These are phyloP conservation scores for Andrena bicolor DNA, from an alignment of 2,888 invertebrate genomes.

Conservation along the genomic window DNA sequence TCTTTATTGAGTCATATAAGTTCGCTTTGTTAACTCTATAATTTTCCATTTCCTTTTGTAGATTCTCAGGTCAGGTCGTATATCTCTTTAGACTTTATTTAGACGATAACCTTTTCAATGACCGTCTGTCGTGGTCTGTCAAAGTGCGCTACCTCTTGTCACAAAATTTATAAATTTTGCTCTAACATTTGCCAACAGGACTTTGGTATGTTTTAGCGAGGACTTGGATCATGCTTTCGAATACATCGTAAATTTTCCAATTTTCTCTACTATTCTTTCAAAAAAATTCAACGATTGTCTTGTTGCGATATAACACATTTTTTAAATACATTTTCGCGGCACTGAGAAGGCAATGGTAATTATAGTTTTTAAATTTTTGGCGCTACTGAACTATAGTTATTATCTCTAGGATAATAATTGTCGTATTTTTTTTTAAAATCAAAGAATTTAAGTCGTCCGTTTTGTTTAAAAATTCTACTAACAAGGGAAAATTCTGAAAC, in stretches of 20 bases:
- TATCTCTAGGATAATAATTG: neutral
- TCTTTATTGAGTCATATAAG: slow-evolving; percentile 58
- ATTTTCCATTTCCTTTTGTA: slow-evolving; percentile 59
- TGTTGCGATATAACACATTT: neutral
- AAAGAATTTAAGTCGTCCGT: no score
- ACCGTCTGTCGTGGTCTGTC: slow-evolving; percentile 22
- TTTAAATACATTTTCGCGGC: neutral
- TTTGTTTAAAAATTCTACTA: no score
- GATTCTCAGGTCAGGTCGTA: slow-evolving; percentile 33
- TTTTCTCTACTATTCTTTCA: neutral
- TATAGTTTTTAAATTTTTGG: slow-evolving; percentile 2
- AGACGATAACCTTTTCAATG: slow-evolving; percentile 54
- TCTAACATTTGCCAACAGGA: neutral
- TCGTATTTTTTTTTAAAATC: no score
- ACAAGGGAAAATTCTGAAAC: no score
- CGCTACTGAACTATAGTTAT: neutral
- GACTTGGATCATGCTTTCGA: neutral
- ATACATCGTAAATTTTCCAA: neutral
- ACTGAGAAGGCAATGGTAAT: slow-evolving; percentile 4
- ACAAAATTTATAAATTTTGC: slow-evolving; percentile 23
- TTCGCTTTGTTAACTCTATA: slow-evolving; percentile 61
- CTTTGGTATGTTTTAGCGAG: neutral
- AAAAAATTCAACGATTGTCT: neutral
- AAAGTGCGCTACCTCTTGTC: slow-evolving; percentile 9
- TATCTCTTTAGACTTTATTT: slow-evolving; percentile 18